Evolutionary conservation across 35 echinoderm and acorn worm species (phyloP), one percentile per base, ranked within the genome.

Genomic region (Hemicentrotus pulcherrimus): DNA sequence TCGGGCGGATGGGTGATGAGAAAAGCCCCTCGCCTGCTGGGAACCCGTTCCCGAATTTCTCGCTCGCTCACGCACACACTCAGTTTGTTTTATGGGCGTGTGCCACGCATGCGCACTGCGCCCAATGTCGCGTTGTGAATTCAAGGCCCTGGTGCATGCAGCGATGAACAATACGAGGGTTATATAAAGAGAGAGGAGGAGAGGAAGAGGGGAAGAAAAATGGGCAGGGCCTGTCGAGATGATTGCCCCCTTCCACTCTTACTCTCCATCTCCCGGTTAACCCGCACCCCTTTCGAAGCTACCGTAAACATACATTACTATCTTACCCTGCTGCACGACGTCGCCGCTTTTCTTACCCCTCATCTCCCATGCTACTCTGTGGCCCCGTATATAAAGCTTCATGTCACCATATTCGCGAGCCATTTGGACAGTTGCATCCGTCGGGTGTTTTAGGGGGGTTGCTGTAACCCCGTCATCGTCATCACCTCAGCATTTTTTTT

Each of bases 71-170:
- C 88, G 19, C 46, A 16, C 88, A 13, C 31, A 45, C 88, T 90
- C 88, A 78, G n/a, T 78, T 90, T 47, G 46, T 41, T 90, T 90
- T 90, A 33, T 45, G 88, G 88, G 88, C 88, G 88, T 90, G 86
- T 33, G 88, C 88, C 88, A 47, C 88, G 88, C 88, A 90, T 90
- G 88, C 88, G 88, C 32, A 33, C 46, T 90, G 88, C 14, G 32
- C 32, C 46, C 88, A 90, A 90, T 45, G 32, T 47, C 88, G 32
- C 46, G 32, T 90, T 90, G 6, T 11, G 12, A 45, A 15, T 47
- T 90, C 88, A 90, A 90, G 88, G 88, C 46, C 88, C 88, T 28
- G 65, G 7, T 78, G 88, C 88, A 47, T 90, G 24, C 88, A 45
- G 46, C 32, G 8, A 46, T 13, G 32, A 24, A 90, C 32, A 90